Conservation (phyloP, 2,888 invertebrate genomes). For the Pyrochroa serraticornis region DNA sequence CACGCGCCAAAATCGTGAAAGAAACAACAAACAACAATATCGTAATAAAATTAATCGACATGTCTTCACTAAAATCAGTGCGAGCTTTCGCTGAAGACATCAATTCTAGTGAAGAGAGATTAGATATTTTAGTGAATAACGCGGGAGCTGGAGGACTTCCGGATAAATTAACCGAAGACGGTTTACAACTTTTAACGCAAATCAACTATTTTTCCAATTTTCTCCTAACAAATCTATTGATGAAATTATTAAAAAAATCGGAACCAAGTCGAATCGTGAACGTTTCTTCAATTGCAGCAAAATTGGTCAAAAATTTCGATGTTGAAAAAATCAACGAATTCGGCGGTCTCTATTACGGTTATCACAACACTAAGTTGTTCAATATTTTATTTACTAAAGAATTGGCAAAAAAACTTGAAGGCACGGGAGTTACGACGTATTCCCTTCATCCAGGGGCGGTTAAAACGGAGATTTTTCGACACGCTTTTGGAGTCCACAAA, state of each 20-base stretch:
- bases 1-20: slow-evolving; percentile 45
- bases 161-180: slow-evolving; percentile 63
- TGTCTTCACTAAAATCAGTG: slow-evolving; percentile 62
- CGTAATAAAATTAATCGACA: slow-evolving; percentile 58
- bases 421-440: slow-evolving; percentile 30
- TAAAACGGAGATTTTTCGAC: slow-evolving; percentile 39
- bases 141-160: slow-evolving; percentile 63
- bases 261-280: slow-evolving; percentile 29
- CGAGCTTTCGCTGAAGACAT: slow-evolving; percentile 67
- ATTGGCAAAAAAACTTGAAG: slow-evolving; percentile 29
- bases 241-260: slow-evolving; percentile 27
- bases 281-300: slow-evolving; percentile 23
- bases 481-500: slow-evolving; percentile 40
- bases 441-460: slow-evolving; percentile 37
- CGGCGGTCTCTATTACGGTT: slow-evolving; percentile 1
- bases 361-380: slow-evolving; percentile 32
- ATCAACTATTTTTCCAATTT: slow-evolving; percentile 76
- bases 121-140: slow-evolving; percentile 71
- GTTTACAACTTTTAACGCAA: slow-evolving; percentile 68
- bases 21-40: slow-evolving; percentile 51
- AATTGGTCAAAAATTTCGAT: slow-evolving; percentile 16
- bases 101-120: slow-evolving; percentile 59
- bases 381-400: slow-evolving; percentile 34
- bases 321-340: slow-evolving; percentile 19
- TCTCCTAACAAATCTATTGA: slow-evolving; percentile 68